Percentiles rank a stretch among this genome's conserved stretches.
Evolutionary conservation across 2,888 invertebrate genomes (phyloP).

Genomic region (Oxytorus armatus): DNA sequence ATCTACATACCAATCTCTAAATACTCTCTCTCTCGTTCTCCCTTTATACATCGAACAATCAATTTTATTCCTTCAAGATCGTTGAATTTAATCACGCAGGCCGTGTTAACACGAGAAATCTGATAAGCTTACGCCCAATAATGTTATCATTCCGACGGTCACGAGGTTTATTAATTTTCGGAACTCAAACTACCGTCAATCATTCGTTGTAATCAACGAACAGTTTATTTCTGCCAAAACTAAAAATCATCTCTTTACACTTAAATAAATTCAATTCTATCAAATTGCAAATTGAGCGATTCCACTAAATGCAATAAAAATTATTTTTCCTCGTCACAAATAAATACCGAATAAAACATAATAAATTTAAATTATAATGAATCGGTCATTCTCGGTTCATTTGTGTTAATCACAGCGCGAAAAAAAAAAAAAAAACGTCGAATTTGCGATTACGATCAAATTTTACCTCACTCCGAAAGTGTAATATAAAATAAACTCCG

Average conservation of each 20-base stretch:
- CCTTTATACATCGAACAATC: no score
- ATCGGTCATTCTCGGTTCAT: neutral
- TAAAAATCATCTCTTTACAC: neutral
- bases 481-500: conserved; percentile 7
- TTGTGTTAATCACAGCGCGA: neutral
- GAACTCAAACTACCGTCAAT: no score
- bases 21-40: conserved; percentile 33
- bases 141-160: neutral
- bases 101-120: conserved; percentile 4
- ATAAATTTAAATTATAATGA: conserved; percentile 2
- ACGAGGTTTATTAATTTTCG: no score
- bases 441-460: conserved; percentile 25
- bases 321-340: no score
- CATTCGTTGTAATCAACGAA: no score
- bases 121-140: neutral
- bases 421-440: neutral
- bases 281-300: no score
- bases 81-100: neutral
- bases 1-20: conserved; percentile 49
- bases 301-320: no score
- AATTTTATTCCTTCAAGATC: conserved; percentile 2
- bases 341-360: neutral
- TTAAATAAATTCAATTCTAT: no score
- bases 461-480: conserved; percentile 19
- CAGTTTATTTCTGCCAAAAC: no score